Evolutionary conservation across 2,888 invertebrate genomes (phyloP), one percentile per base, ranked within the genome.

Genomic region (Electrophaes corylata): DNA sequence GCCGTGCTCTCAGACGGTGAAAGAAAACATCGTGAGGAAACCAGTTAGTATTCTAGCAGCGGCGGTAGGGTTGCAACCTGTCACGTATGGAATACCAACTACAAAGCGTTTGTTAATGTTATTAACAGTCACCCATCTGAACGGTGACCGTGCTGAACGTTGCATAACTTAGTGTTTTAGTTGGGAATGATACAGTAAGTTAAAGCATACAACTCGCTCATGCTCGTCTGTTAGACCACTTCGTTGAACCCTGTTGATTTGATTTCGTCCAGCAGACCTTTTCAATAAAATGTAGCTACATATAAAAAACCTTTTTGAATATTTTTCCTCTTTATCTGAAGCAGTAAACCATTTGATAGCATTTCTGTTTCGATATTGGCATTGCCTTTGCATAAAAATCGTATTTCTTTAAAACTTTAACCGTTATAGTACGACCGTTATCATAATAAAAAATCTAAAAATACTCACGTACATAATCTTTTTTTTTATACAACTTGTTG

Each of bases 231-330:
- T 23, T 26, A 19, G 11, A 48, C 55, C 48, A 14, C 20, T 11
- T 29, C 33, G 26, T n/a, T 40, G 33, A 26, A 26, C 62, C 60
- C 64, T 43, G 64, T 64, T 67, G 66, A 67, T 69, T 70, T 66
- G 67, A 69, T 69, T 70, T 62, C 57, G 52, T 16, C 56, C 41
- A 47, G 45, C 59, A 57, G 57, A 58, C 55, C 61, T 57, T 60
- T 64, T 60, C 62, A 66, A 69, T 69, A 69, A 67, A 67, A 64
- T 59, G 60, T 29, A 29, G 49, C 29, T 62, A 60, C 55, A 59
- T 58, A 61, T 60, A 63, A 63, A 67, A 63, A 63, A 52, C 68
- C 61, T 66, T 64, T 69, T 62, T 58, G 66, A 67, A 70, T 67
- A 69, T 68, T 65, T 49, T 60, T 46, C 61, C 56, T 60, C 49